Base-by-base conservation (phyloP, 1,140 invertebrate species). In the Hydropsyche tenuis region DNA sequence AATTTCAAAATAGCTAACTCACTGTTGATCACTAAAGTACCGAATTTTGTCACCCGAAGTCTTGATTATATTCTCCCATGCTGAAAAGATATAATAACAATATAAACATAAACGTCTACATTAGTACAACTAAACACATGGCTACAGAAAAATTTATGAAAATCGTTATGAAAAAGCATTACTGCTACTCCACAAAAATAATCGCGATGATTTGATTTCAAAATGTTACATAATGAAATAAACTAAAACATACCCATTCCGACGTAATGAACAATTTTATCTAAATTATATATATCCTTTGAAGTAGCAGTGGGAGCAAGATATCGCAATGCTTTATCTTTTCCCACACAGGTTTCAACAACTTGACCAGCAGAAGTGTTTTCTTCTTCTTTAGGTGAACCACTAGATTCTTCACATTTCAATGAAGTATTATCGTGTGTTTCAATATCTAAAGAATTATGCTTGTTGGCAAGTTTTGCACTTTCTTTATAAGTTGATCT, bases 191-290 rank as follows among this genome's bases (percentile, higher is more conserved):
- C 7, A 45, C n/a, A 45, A 45, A 45, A 45, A 45, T n/a, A n/a
- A n/a, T n/a, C n/a, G n/a, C n/a, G n/a, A n/a, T n/a, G n/a, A 53
- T 20, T 43, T 6, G 12, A 43, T 43, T 43, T n/a, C 16, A 16
- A 48, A 16, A 7, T 48, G 4, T 48, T 7, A 48, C 4, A n/a
- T 48, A 64, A 64, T 37, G 6, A 42, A 64, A 25, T 37, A 64
- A 12, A 37, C 27, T 1, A 68, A 43, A 0, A 82, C 86, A 83
- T 78, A 90, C 89, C 88, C 77, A 83, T 77, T 62, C 86, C 88
- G 76, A 91, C 88, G 79, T 88, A 91, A 78, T 87, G 86, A 68
- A 90, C 86, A 79, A 91, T 88, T 79, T 88, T 89, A 76, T 88
- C 88, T 78, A 89, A 84, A 78, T 88, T 87, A 78, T 85, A 85